These are phyloP conservation scores for Channa argus DNA, from an alignment of 2,113 vertebrate genomes.

Conservation along the genomic window DNA sequence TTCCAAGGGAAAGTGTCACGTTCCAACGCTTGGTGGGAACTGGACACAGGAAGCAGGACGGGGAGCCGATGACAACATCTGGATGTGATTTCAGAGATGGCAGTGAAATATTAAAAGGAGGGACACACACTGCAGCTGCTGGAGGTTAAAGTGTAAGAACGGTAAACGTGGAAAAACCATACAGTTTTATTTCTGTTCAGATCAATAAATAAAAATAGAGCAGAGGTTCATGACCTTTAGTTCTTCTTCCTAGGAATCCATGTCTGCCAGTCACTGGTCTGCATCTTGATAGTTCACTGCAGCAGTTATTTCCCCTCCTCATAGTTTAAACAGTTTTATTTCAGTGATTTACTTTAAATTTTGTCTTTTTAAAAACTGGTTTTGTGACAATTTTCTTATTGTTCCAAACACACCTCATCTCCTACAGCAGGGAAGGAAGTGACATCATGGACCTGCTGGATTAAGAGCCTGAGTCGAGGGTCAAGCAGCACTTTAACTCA, in stretches of 20 bases:
- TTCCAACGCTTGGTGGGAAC: slow-evolving; percentile 81
- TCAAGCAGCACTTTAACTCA: slow-evolving; percentile 29
- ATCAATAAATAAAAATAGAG: slow-evolving; percentile 15
- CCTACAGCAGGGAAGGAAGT: slow-evolving; percentile 47
- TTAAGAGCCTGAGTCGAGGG: slow-evolving; percentile 15
- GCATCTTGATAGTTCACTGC: no score
- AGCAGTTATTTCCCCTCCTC: no score
- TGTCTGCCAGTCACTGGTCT: background rate
- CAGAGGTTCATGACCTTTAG: slow-evolving; percentile 7
- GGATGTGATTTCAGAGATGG: slow-evolving; percentile 78
- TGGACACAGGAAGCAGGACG: slow-evolving; percentile 76
- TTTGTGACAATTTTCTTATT: no score
- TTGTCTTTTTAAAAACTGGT: no score
- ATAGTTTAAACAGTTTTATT: no score
- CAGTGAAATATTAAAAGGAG: slow-evolving; percentile 78
- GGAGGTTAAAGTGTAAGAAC: slow-evolving; percentile 22
- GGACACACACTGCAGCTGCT: slow-evolving; percentile 12
- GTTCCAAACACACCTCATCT: slow-evolving; percentile 36
- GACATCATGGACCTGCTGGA: slow-evolving; percentile 62
- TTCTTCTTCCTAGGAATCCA: no score
- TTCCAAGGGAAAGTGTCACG: slow-evolving; percentile 84
- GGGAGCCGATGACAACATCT: slow-evolving; percentile 81
- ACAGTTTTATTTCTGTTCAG: slow-evolving; percentile 10
- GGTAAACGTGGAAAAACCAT: slow-evolving; percentile 32
- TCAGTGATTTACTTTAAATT: no score